A percentile compares a stretch with the other conserved stretches of the same genome.
Evolutionary conservation across 2,113 vertebrate genomes (phyloP).

Genomic region (Stigmatopora nigra): DNA sequence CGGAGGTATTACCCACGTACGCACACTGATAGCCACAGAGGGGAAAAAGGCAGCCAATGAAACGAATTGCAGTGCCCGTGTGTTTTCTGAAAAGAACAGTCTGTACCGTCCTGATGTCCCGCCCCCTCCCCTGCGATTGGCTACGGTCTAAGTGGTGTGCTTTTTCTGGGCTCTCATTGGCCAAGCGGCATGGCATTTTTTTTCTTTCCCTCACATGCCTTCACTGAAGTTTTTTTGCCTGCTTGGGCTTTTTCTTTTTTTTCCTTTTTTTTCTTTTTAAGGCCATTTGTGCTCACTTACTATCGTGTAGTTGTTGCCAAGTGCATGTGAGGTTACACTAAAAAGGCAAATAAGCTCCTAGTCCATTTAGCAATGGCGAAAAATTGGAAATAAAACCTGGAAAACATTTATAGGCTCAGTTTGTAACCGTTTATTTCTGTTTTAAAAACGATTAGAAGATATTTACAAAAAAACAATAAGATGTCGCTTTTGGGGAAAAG

Average conservation of each 20-base stretch:
- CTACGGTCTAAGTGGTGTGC: constrained; percentile 66
- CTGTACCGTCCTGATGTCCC: constrained; percentile 58
- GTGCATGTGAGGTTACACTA: constrained; percentile 2
- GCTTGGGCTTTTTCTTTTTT: not conserved
- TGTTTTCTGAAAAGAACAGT: constrained; percentile 68
- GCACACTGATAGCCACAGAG: constrained; percentile 63
- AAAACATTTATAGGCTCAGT: not conserved
- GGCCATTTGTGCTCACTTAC: not conserved
- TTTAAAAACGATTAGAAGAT: constrained; percentile 75
- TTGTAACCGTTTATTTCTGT: constrained; percentile 79
- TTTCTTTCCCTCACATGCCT: constrained; percentile 5
- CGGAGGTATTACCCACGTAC: constrained; percentile 20
- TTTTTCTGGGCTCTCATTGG: constrained; percentile 66
- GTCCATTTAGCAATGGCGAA: not conserved
- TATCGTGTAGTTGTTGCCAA: constrained; percentile 3
- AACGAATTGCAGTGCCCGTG: constrained; percentile 51
- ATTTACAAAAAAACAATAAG: constrained; percentile 75
- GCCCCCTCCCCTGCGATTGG: constrained; percentile 57
- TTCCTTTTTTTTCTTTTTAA: not conserved
- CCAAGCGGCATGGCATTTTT: constrained; percentile 50
- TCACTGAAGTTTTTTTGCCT: constrained; percentile 26
- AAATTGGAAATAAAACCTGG: not conserved
- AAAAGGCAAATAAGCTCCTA: not conserved
- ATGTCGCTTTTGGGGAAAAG: constrained; percentile 81
- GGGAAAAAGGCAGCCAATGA: constrained; percentile 65